A percentile compares a stretch with the other conserved stretches of the same genome.
Evolutionary conservation across 2,113 vertebrate genomes (phyloP).

Genomic region (Etheostoma cragini): DNA sequence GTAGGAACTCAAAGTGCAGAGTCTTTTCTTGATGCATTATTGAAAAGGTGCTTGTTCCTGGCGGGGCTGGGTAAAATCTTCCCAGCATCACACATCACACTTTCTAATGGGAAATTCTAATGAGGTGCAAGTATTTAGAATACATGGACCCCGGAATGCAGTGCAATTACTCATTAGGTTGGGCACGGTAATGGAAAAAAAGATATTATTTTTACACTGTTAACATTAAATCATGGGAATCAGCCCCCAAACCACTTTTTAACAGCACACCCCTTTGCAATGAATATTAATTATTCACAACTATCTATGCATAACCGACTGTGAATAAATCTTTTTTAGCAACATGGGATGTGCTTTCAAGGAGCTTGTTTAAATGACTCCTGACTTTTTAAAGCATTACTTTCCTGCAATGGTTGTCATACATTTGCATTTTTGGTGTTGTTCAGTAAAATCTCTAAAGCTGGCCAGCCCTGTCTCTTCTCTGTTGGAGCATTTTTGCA

Average conservation of each 20-base stretch:
- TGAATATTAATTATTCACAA: constrained; percentile 63
- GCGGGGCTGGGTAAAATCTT: constrained; percentile 15
- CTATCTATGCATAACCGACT: constrained; percentile 46
- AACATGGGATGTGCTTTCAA: constrained; percentile 40
- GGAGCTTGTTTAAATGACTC: constrained; percentile 31
- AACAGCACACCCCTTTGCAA: constrained; percentile 20
- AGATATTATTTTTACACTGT: constrained; percentile 23
- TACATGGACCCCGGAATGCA: constrained; percentile 29
- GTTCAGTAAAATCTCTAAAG: background rate
- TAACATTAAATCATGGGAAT: constrained; percentile 49
- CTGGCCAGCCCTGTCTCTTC: background rate
- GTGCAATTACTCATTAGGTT: constrained; percentile 53
- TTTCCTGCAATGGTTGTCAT: constrained; percentile 14
- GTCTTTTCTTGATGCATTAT: constrained; percentile 50
- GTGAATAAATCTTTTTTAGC: constrained; percentile 44
- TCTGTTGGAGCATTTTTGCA: constrained; percentile 1
- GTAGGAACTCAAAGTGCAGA: constrained; percentile 34
- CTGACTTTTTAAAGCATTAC: background rate
- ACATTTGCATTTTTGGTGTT: constrained; percentile 24
- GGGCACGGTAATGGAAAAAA: constrained; percentile 3
- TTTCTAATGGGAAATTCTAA: constrained; percentile 56
- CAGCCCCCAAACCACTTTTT: constrained; percentile 39
- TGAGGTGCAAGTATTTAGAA: constrained; percentile 56
- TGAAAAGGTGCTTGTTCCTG: constrained; percentile 35
- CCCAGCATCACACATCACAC: constrained; percentile 5